Base-by-base conservation (phyloP, 2,888 invertebrate genomes). In the Ophonus ardosiacus region DNA sequence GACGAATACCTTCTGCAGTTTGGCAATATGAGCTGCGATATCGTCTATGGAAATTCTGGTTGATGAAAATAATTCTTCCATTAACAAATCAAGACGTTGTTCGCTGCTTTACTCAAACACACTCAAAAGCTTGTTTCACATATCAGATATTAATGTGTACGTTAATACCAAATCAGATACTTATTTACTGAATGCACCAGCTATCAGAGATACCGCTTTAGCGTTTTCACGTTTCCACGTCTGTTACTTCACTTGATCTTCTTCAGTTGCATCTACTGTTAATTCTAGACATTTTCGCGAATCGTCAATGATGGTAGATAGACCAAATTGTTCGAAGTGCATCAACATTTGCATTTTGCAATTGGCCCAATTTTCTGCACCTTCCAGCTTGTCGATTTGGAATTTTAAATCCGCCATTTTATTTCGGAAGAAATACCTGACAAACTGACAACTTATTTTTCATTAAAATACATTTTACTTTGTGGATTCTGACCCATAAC, bases 291-390 rank as follows among this genome's bases (percentile, higher is more conserved):
- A 65, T 8, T 24, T n/a, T 10, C 71, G 85, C n/a, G 24, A 38
- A 51, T 81, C 83, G 15, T 86, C 15, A 0, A 84, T 38, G 4
- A 86, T 80, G 7, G 10, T 38, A 65, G 68, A 61, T 8, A 86
- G 59, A 51, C 43, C 84, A 21, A 84, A 80, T 76, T 86, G 65
- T n/a, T 86, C 85, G 6, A 86, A 84, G 38, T 86, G 7, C 81
- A 86, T 82, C 1, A 59, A 79, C 59, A 86, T 80, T 17, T 86
- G 86, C 83, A 85, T 85, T 8, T 86, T 86, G 83, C 86, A 86
- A n/a, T 86, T 80, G 13, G 86, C 83, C 86, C 85, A 86, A 18
- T 86, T 80, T 10, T 81, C 84, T 17, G 86, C 85, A 15, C 85
- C 86, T 61, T 82, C 81, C 13, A 86, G 76, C 76, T 86, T 86